These are phyloP conservation scores for Copidosoma aretas DNA, from an alignment of 2,888 invertebrate species.

Conservation along the genomic window DNA sequence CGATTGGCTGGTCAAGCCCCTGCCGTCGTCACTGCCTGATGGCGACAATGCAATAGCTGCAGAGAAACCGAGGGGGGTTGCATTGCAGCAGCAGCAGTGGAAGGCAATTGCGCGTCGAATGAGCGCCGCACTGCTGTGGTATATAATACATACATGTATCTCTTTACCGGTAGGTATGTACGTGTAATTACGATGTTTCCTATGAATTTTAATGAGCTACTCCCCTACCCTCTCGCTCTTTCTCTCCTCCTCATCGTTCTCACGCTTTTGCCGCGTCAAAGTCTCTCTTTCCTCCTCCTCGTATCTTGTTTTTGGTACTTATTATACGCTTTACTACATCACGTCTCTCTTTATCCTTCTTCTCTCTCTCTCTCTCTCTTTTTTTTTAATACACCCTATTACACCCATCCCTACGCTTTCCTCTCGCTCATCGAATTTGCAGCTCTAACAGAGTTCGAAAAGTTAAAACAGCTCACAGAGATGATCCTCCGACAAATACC, in stretches of 20 bases:
- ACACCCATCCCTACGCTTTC: too few relatives aligned
- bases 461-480: too few relatives aligned
- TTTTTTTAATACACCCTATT: too few relatives aligned
- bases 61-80: background rate
- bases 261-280: constrained; percentile 27
- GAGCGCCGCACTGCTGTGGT: constrained; percentile 17
- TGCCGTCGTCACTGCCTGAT: background rate
- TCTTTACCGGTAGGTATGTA: constrained; percentile 21
- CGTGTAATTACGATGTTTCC: constrained; percentile 40
- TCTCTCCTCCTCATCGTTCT: constrained; percentile 36
- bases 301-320: background rate
- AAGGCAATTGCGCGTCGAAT: constrained; percentile 24
- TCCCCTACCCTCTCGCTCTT: constrained; percentile 32
- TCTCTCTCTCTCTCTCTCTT: constrained; percentile 6
- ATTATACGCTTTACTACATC: background rate
- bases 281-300: constrained; percentile 1
- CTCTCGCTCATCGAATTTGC: too few relatives aligned
- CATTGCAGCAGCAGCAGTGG: background rate
- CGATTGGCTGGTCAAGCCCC: constrained; percentile 14
- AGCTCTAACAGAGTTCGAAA: too few relatives aligned
- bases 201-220: constrained; percentile 41
- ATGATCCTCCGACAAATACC: too few relatives aligned
- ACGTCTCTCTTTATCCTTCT: constrained; percentile 1
- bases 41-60: constrained; percentile 16
- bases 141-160: too few relatives aligned